phyloP scores from a whole-genome alignment of 2,888 invertebrate genomes.

The Diarsia mendica region DNA sequence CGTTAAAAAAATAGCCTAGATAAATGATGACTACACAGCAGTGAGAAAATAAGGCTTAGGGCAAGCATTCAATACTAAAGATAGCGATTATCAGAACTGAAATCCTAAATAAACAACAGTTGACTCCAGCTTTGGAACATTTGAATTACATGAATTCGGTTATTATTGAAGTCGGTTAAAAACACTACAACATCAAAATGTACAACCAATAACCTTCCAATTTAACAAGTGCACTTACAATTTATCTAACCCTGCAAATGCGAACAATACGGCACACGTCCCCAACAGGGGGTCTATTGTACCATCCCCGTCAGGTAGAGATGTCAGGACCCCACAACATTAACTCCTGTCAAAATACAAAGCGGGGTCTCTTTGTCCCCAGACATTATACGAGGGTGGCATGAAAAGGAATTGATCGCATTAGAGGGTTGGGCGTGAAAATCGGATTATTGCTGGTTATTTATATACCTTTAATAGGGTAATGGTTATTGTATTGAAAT shows the following conservation, averaged over 20 bases:
- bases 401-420: slow-evolving; percentile 66
- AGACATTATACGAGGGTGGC: slow-evolving; percentile 80
- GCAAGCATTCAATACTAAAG: too few relatives aligned
- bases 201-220: slow-evolving; percentile 40
- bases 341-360: slow-evolving; percentile 89
- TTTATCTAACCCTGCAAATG: slow-evolving; percentile 72
- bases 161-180: too few relatives aligned
- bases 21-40: too few relatives aligned
- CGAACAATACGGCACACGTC: slow-evolving; percentile 70
- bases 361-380: slow-evolving; percentile 78
- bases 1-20: too few relatives aligned
- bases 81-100: background rate
- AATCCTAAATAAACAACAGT: background rate
- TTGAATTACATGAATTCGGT: too few relatives aligned
- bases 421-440: slow-evolving; percentile 76
- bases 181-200: slow-evolving; percentile 9
- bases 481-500: slow-evolving; percentile 42
- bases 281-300: slow-evolving; percentile 67
- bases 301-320: slow-evolving; percentile 77
- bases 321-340: slow-evolving; percentile 78
- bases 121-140: background rate
- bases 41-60: too few relatives aligned
- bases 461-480: slow-evolving; percentile 63
- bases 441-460: slow-evolving; percentile 73
- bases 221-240: slow-evolving; percentile 69